Base-by-base conservation (phyloP, 2,113 vertebrate genomes). In the Leptodactylus fuscus region DNA sequence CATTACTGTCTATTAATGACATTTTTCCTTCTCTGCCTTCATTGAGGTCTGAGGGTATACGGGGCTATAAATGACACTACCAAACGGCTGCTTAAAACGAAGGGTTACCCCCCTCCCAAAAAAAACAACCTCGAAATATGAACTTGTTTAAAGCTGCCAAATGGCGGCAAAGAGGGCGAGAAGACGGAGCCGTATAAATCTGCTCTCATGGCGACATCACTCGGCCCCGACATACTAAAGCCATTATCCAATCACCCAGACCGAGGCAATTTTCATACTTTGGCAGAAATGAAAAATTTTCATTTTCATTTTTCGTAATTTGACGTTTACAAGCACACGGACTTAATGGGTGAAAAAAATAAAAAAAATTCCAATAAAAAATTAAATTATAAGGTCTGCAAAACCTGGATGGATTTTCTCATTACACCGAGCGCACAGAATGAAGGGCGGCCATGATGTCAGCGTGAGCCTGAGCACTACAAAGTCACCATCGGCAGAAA, bases 211-310 rank as follows among this genome's bases (percentile, higher is more conserved):
- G 46, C 73, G 71, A 75, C 71, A 48, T 49, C 24, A 4, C 44
- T 48, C 24, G 34, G 29, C 48, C 73, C 48, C 73, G 29, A n/a
- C 74, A 77, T 77, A 34, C 29, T 53, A 77, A 77, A 53, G 48
- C 74, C 16, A 77, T 53, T 53, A 53, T 77, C 74, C 49, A 53
- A 77, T 53, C 74, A 53, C 10, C 13, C 48, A 32, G 32, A 20
- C 2, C 4, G 3, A 53, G 49, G 48, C 20, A 77, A 77, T 77
- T 77, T 77, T 34, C 74, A 77, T 53, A 77, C 2, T 34, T 77
- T 77, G 74, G 74, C 74, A 53, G 20, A 77, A 32, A 32, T 10
- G 29, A 13, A 65, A 5, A 13, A 6, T 9, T 49, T n/a, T n/a
- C n/a, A 18, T 29, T 9, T 76, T 48, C 38, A 15, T 27, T 48